phyloP scores from a whole-genome alignment of 2,113 vertebrate species.

The Nestor notabilis region DNA sequence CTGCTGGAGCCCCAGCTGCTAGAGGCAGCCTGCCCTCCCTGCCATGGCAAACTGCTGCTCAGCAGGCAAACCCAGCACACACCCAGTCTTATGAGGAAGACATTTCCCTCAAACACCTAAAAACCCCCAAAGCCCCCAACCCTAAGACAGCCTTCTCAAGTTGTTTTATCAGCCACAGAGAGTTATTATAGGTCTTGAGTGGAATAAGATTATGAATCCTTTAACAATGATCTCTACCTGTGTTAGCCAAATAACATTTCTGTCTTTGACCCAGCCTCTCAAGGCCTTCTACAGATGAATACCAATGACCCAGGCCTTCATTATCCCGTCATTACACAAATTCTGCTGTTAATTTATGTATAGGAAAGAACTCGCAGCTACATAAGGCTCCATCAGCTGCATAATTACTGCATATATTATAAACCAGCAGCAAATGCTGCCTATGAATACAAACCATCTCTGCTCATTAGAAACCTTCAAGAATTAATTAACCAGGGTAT shows the following conservation, averaged over 20 bases:
- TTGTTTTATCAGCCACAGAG: background rate
- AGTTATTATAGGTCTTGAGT: background rate
- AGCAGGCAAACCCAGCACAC: background rate
- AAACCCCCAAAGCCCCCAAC: background rate
- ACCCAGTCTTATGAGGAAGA: accelerated
- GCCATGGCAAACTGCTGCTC: accelerated
- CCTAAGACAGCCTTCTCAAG: background rate
- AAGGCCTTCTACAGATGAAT: slow-evolving; percentile 55
- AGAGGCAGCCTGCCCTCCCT: background rate
- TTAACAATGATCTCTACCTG: background rate
- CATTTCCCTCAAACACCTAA: background rate
- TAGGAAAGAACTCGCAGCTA: slow-evolving; percentile 57
- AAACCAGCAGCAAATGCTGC: slow-evolving; percentile 31
- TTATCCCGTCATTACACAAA: slow-evolving; percentile 72
- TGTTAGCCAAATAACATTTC: slow-evolving; percentile 34
- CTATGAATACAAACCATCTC: slow-evolving; percentile 52
- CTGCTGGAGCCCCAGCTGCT: background rate
- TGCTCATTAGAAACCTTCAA: slow-evolving; percentile 34
- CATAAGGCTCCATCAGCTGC: slow-evolving; percentile 61
- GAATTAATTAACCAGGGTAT: slow-evolving; percentile 22
- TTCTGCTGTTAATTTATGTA: slow-evolving; percentile 70
- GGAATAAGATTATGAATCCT: background rate
- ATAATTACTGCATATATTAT: slow-evolving; percentile 73
- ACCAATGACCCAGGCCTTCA: slow-evolving; percentile 59
- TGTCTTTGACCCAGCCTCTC: slow-evolving; percentile 45